Evolutionary conservation across 30 jellyfish, hydroid and myxozoan genomes (phyloP).

Genomic region (Pelagia noctiluca): DNA sequence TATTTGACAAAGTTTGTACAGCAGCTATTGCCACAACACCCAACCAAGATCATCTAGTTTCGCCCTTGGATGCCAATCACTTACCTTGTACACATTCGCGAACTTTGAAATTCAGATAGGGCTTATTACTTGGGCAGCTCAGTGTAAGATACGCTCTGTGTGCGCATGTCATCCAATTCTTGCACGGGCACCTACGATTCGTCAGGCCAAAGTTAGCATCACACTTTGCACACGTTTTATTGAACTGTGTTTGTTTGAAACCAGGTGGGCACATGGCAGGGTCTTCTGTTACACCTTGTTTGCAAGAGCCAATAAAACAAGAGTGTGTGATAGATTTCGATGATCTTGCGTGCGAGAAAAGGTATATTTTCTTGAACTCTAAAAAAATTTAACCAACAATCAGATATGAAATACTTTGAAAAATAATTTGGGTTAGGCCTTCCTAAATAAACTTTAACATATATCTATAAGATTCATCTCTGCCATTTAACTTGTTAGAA

Average conservation of each 20-base stretch:
- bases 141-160: constrained; percentile 75
- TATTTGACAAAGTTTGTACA: no score
- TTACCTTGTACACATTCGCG: constrained; percentile 89
- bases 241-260: constrained; percentile 61
- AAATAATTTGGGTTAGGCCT: no score
- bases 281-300: constrained; percentile 20
- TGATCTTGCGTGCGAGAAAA: constrained; percentile 50
- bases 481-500: not conserved
- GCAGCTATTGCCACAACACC: no score
- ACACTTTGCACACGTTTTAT: constrained; percentile 66
- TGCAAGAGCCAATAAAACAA: constrained; percentile 44
- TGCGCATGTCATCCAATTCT: constrained; percentile 91
- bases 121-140: constrained; percentile 47
- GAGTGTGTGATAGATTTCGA: constrained; percentile 11
- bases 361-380: constrained; percentile 50
- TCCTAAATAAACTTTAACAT: no score
- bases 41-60: no score
- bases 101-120: constrained; percentile 79
- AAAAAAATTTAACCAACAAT: no score
- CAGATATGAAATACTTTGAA: no score
- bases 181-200: constrained; percentile 65
- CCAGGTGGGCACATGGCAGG: constrained; percentile 90
- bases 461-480: no score
- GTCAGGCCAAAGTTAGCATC: constrained; percentile 76
- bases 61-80: no score